Conservation (phyloP, 2,113 vertebrate genomes). For the Ctenodactylus gundi region DNA sequence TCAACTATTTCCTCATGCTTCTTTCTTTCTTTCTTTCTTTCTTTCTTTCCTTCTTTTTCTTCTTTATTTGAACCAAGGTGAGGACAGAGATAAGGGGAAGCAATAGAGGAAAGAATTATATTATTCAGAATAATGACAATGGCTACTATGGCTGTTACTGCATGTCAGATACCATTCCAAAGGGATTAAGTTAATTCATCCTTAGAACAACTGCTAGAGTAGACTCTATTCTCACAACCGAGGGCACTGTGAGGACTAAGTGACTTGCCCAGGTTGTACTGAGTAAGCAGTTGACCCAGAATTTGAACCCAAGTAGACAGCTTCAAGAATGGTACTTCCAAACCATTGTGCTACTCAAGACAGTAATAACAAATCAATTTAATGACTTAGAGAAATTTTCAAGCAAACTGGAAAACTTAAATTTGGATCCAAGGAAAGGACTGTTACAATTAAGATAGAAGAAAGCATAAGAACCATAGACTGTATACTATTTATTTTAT, state of each 20-base stretch:
- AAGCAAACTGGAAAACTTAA: neutral
- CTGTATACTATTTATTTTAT: neutral
- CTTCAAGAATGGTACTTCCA: neutral
- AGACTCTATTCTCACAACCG: neutral
- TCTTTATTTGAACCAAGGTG: neutral
- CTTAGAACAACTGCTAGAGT: neutral
- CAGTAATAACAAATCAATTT: neutral
- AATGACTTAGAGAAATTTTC: neutral
- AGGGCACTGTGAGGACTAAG: neutral
- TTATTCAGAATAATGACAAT: neutral
- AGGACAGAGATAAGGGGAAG: neutral
- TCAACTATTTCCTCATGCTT: neutral
- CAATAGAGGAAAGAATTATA: neutral
- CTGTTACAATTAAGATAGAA: neutral
- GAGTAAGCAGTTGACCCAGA: neutral
- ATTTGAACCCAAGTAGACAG: neutral
- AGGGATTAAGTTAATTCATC: neutral
- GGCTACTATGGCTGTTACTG: neutral
- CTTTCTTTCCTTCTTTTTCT: neutral
- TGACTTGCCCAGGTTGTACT: neutral
- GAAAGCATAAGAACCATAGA: neutral
- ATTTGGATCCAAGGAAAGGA: neutral
- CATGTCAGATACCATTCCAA: neutral
- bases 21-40: too few relatives aligned
- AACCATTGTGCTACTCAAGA: neutral